Conservation (phyloP, 2,888 invertebrate species). For the Andrena bucephala region DNA sequence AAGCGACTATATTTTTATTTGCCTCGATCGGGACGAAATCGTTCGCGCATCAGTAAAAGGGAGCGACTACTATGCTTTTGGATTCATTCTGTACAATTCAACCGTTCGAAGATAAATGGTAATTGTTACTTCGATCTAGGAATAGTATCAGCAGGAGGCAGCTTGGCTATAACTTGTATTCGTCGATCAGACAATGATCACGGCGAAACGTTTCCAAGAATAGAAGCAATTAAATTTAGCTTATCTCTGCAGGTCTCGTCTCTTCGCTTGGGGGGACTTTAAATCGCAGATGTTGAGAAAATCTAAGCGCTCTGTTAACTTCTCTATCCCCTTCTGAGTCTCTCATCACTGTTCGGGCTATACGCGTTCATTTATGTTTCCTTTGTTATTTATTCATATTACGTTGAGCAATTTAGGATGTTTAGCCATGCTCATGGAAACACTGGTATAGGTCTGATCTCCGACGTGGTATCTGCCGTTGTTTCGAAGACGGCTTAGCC, state of each 20-base stretch:
- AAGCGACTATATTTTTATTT: slow-evolving; percentile 22
- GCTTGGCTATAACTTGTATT: background rate
- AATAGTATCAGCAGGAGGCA: slow-evolving; percentile 7
- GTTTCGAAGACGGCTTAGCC: slow-evolving; percentile 1
- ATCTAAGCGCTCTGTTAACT: background rate
- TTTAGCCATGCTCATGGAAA: background rate
- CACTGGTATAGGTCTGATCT: background rate
- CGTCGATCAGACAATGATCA: slow-evolving; percentile 8
- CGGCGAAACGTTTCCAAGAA: background rate
- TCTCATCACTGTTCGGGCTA: background rate
- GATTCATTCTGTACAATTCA: background rate
- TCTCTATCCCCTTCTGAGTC: background rate
- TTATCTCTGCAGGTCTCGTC: background rate
- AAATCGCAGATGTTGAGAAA: background rate
- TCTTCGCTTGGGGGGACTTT: background rate
- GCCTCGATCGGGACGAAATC: background rate
- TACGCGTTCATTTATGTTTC: too few species aligned
- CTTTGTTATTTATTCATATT: background rate
- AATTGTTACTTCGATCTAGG: background rate
- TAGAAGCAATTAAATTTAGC: slow-evolving; percentile 24
- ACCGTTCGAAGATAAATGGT: background rate
- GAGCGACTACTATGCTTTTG: background rate
- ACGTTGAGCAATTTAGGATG: background rate
- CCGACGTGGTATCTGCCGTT: background rate
- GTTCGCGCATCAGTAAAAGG: background rate